Conservation (phyloP, 37 sponge, comb jelly and placozoan genomes). For the Agelas oroides region DNA sequence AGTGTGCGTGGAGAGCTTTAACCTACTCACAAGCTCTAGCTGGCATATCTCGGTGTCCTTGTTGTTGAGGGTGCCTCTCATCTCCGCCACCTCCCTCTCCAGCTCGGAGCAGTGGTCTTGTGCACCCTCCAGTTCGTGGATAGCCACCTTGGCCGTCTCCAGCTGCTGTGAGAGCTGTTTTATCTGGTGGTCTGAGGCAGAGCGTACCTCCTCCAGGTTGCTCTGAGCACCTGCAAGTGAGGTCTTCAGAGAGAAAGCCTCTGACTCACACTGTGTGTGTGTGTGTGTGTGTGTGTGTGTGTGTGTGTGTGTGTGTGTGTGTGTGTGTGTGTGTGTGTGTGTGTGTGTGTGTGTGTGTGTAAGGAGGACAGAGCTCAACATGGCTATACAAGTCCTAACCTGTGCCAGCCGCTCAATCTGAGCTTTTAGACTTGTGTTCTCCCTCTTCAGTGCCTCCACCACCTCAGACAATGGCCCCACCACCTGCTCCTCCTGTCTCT, state of each 20-base stretch:
- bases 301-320: too few species aligned
- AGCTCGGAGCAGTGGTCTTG: conserved; percentile 23
- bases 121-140: conserved; percentile 36
- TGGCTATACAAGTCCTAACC: too few species aligned
- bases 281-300: too few species aligned
- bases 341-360: too few species aligned
- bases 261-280: conserved; percentile 1
- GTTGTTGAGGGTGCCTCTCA: conserved; percentile 3
- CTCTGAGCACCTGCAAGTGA: neutral
- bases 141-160: conserved; percentile 18
- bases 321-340: too few species aligned
- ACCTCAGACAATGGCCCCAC: neutral
- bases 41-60: neutral
- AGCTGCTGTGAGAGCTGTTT: conserved; percentile 24
- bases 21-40: conserved; percentile 45
- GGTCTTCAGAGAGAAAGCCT: neutral
- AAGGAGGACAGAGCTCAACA: too few species aligned
- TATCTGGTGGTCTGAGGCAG: neutral
- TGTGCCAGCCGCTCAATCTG: neutral
- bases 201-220: conserved; percentile 21
- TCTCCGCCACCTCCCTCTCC: conserved; percentile 41
- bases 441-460: conserved; percentile 17
- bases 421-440: conserved; percentile 4
- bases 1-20: too few species aligned
- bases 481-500: conserved; percentile 3